phyloP scores from a whole-genome alignment of 64 coral and sea anemone genomes.

The Pocillopora verrucosa region DNA sequence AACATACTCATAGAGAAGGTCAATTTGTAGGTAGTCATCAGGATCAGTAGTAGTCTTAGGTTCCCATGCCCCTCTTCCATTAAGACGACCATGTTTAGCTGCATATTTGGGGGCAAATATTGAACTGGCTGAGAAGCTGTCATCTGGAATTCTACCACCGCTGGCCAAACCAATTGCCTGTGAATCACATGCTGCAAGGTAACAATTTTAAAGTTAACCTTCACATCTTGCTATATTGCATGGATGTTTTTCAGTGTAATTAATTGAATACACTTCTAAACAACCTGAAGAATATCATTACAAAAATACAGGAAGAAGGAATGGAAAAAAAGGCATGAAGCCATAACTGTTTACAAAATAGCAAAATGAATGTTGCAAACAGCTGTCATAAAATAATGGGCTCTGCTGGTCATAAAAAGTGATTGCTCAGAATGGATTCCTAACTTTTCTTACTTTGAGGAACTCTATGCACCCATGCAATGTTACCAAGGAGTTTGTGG shows the following conservation, averaged over 20 bases:
- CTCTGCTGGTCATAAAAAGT: too few relatives aligned
- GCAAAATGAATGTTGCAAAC: too few relatives aligned
- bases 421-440: too few relatives aligned
- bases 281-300: too few relatives aligned
- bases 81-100: conserved; percentile 3
- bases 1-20: neutral
- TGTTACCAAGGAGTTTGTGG: too few relatives aligned
- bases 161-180: neutral
- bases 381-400: too few relatives aligned
- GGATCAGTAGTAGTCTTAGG: neutral
- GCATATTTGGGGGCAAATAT: neutral
- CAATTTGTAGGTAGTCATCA: conserved; percentile 30
- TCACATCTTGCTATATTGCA: neutral
- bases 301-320: too few relatives aligned
- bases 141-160: neutral
- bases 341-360: too few relatives aligned
- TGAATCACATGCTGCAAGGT: neutral
- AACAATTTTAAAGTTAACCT: neutral
- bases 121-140: neutral
- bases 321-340: too few relatives aligned
- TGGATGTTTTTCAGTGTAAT: neutral
- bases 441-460: too few relatives aligned
- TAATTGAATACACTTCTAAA: too few relatives aligned
- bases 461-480: too few relatives aligned
- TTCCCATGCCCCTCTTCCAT: conserved; percentile 6